Percentiles rank a stretch among this genome's conserved stretches.
phyloP scores from a whole-genome alignment of 2,113 vertebrate species.

The Ictidomys tridecemlineatus region DNA sequence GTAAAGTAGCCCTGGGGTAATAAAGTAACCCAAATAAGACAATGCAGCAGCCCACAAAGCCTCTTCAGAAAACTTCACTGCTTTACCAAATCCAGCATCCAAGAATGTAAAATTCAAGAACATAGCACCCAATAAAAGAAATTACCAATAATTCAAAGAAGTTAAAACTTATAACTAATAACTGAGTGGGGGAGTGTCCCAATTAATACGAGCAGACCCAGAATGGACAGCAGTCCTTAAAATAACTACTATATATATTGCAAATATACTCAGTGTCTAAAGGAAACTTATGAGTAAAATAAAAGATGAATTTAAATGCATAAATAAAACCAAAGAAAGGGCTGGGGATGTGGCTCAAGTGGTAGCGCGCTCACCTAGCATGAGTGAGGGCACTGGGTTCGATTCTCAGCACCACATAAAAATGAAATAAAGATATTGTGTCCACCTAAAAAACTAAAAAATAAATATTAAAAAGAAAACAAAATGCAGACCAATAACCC shows the following conservation, averaged over 20 bases:
- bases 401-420: too few species aligned
- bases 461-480: too few species aligned
- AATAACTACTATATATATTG: background rate
- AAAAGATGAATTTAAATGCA: background rate
- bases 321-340: background rate
- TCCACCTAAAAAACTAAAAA: too few species aligned
- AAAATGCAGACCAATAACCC: background rate
- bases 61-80: background rate
- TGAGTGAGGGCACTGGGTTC: too few species aligned
- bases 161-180: background rate
- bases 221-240: background rate
- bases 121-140: background rate
- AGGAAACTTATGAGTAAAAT: background rate
- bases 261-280: background rate
- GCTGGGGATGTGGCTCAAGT: too few species aligned
- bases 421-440: too few species aligned
- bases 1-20: background rate
- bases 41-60: background rate
- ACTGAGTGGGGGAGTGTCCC: background rate
- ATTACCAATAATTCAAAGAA: background rate
- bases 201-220: background rate
- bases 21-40: background rate
- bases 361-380: too few species aligned
- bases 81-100: background rate
- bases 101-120: background rate